Conservation (phyloP, 2,888 invertebrate genomes). For the Trachelus tabidus region DNA sequence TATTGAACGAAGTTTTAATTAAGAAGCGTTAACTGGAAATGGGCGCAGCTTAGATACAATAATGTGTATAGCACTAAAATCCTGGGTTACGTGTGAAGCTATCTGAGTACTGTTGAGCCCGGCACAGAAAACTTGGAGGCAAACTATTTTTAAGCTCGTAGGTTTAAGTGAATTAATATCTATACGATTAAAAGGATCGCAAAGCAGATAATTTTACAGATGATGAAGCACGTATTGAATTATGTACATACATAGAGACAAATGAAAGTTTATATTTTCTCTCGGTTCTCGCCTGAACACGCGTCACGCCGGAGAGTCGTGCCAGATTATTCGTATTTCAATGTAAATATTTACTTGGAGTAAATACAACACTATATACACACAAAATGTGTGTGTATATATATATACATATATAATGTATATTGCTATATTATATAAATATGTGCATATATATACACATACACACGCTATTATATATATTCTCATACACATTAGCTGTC, state of each 20-base stretch:
- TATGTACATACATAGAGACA: constrained; percentile 15
- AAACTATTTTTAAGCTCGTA: neutral
- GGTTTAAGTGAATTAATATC: neutral
- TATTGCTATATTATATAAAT: too few relatives aligned
- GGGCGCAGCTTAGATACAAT: constrained; percentile 16
- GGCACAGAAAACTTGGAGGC: neutral
- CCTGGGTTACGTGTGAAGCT: neutral
- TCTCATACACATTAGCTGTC: neutral
- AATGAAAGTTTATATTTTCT: constrained; percentile 37
- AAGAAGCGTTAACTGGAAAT: constrained; percentile 16
- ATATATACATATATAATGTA: too few relatives aligned
- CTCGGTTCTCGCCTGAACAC: constrained; percentile 40
- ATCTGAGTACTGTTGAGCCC: neutral
- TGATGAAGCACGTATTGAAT: constrained; percentile 10
- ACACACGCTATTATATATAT: neutral
- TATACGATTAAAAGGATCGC: neutral
- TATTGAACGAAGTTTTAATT: neutral
- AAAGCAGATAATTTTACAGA: neutral
- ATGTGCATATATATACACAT: too few relatives aligned
- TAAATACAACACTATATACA: constrained; percentile 25
- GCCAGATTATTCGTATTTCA: constrained; percentile 39
- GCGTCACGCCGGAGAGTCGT: constrained; percentile 28
- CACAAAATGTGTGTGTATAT: neutral
- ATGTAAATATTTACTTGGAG: constrained; percentile 51
- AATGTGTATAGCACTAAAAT: neutral